These are phyloP conservation scores for Orgyia antiqua DNA, from an alignment of 2,888 invertebrate genomes.

Conservation along the genomic window DNA sequence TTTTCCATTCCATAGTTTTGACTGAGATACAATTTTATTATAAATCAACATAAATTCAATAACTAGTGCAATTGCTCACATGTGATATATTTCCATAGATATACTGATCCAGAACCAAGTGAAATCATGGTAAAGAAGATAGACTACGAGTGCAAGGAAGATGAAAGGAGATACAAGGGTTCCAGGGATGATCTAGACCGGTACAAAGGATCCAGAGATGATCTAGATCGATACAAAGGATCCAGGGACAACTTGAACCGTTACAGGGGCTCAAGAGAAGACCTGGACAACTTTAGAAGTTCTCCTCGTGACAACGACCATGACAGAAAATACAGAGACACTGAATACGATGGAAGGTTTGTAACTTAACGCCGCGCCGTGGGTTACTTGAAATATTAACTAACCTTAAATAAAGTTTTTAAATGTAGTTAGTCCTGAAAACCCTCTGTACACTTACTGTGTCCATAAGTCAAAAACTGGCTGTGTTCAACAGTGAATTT, in stretches of 20 bases:
- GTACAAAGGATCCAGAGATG: conserved; percentile 43
- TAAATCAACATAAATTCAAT: too few relatives aligned
- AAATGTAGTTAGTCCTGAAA: too few relatives aligned
- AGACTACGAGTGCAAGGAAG: conserved; percentile 51
- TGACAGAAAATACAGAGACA: conserved; percentile 44
- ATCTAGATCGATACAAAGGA: conserved; percentile 35
- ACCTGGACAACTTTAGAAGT: conserved; percentile 28
- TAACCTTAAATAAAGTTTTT: too few relatives aligned
- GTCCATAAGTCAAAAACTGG: too few relatives aligned
- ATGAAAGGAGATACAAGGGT: conserved; percentile 38
- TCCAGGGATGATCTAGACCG: conserved; percentile 50
- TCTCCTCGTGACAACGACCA: conserved; percentile 44
- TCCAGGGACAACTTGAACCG: conserved; percentile 50
- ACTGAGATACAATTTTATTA: too few relatives aligned
- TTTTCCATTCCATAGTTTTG: too few relatives aligned
- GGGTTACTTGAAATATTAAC: too few relatives aligned
- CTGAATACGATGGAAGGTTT: conserved; percentile 45
- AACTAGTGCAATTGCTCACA: too few relatives aligned
- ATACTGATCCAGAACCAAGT: conserved; percentile 69
- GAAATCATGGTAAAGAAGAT: conserved; percentile 56
- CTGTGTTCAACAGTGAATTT: too few relatives aligned
- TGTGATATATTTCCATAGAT: conserved; percentile 34
- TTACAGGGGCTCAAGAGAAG: conserved; percentile 7
- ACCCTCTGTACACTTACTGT: too few relatives aligned
- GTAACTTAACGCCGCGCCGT: too few relatives aligned